Conservation (phyloP, 2,113 vertebrate species). For the Campylorhamphus procurvoides region DNA sequence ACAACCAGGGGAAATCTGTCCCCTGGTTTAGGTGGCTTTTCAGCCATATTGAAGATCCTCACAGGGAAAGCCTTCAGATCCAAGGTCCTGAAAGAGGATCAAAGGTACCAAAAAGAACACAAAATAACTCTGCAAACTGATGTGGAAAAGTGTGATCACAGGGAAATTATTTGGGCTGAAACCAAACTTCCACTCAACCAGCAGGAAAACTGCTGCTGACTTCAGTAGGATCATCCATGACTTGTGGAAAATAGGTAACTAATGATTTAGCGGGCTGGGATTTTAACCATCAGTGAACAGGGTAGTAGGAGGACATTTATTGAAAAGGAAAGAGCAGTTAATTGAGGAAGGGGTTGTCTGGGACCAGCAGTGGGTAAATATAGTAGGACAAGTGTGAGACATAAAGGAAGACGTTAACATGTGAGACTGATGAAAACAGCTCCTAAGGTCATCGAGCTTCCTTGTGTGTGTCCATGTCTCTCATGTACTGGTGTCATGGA, state of each 20-base stretch:
- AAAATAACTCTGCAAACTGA: neutral
- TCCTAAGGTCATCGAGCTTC: neutral
- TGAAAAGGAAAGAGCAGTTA: neutral
- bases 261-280: neutral
- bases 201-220: neutral
- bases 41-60: neutral
- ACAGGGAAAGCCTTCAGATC: neutral
- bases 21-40: neutral
- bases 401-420: neutral
- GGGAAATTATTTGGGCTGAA: neutral
- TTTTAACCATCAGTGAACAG: neutral
- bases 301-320: neutral
- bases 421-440: neutral
- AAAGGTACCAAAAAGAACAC: neutral
- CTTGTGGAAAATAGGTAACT: neutral
- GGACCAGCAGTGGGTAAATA: neutral
- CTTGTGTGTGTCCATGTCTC: neutral
- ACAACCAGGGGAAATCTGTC: neutral
- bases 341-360: neutral
- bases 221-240: neutral
- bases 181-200: neutral
- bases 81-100: neutral
- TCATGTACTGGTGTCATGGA: fast-evolving
- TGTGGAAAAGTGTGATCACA: neutral
- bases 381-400: neutral